A percentile compares a stretch with the other conserved stretches of the same genome.
phyloP scores from a whole-genome alignment of 2,888 invertebrate species.

The Metopia argyrocephala region DNA sequence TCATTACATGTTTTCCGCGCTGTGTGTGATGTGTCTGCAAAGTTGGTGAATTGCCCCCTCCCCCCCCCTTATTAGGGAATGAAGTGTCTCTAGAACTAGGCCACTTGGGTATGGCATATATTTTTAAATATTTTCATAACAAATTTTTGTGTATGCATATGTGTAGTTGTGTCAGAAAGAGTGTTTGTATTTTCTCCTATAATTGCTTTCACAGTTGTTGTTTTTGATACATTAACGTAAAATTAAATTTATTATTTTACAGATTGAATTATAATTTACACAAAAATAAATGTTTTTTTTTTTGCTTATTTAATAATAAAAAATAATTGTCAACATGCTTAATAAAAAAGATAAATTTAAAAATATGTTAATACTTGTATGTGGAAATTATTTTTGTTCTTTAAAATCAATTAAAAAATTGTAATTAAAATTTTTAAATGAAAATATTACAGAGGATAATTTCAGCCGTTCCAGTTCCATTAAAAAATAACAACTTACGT shows the following conservation, averaged over 20 bases:
- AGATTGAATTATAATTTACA: slow-evolving; percentile 40
- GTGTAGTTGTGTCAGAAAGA: background rate
- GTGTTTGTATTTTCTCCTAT: background rate
- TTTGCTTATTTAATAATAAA: background rate
- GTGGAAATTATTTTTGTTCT: too few species aligned
- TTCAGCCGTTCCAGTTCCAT: too few species aligned
- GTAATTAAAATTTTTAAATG: too few species aligned
- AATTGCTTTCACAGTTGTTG: background rate
- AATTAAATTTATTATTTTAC: slow-evolving; percentile 43
- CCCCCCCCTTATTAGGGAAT: too few species aligned
- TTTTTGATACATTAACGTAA: slow-evolving; percentile 27
- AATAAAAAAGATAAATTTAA: background rate
- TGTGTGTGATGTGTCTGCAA: too few species aligned
- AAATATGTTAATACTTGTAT: background rate
- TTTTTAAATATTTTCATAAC: background rate
- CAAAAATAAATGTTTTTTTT: slow-evolving; percentile 27
- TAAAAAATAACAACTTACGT: too few species aligned
- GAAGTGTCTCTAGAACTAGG: too few species aligned
- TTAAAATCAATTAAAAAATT: too few species aligned
- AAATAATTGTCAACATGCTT: background rate
- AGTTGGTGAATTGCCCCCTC: too few species aligned
- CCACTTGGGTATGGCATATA: background rate
- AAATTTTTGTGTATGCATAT: background rate
- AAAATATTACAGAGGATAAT: too few species aligned
- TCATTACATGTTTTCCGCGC: too few species aligned